These are phyloP conservation scores for Agrochola litura DNA, from an alignment of 2,888 invertebrate genomes.

Conservation along the genomic window DNA sequence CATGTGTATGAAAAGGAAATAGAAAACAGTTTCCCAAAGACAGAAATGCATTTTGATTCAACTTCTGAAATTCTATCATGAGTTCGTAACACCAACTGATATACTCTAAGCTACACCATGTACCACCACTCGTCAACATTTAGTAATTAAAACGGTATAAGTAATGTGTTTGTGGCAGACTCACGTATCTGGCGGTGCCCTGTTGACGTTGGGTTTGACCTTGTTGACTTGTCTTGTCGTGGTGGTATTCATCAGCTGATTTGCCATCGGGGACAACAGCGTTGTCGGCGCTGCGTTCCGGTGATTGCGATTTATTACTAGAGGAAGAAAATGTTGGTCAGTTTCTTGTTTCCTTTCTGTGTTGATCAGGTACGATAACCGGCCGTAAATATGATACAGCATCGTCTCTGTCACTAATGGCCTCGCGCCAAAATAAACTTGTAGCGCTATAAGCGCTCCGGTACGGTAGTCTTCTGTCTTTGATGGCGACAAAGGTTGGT, in stretches of 20 bases:
- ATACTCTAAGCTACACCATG: constrained; percentile 47
- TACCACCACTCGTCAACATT: constrained; percentile 64
- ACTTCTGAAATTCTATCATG: constrained; percentile 51
- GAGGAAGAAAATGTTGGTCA: constrained; percentile 14
- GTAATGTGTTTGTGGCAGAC: constrained; percentile 68
- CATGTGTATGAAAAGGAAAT: constrained; percentile 51
- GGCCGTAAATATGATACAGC: background rate
- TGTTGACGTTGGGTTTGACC: constrained; percentile 96
- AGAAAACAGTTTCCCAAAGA: constrained; percentile 42
- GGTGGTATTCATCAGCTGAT: constrained; percentile 93
- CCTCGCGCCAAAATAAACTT: background rate
- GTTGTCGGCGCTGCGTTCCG: constrained; percentile 93
- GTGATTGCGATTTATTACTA: constrained; percentile 95
- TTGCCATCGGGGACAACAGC: constrained; percentile 92
- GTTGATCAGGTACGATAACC: background rate
- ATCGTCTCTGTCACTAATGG: background rate
- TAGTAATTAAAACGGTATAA: constrained; percentile 32
- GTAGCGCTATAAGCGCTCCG: too few species aligned
- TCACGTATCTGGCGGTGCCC: constrained; percentile 94
- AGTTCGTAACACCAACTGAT: constrained; percentile 52
- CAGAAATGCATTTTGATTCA: constrained; percentile 53
- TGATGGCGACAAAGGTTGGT: background rate
- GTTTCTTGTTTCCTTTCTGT: background rate
- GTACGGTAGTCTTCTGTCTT: background rate
- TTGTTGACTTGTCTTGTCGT: constrained; percentile 96